Percentiles rank a stretch among this genome's conserved stretches.
phyloP scores from a whole-genome alignment of 2,113 vertebrate species.

The Hippocampus zosterae region DNA sequence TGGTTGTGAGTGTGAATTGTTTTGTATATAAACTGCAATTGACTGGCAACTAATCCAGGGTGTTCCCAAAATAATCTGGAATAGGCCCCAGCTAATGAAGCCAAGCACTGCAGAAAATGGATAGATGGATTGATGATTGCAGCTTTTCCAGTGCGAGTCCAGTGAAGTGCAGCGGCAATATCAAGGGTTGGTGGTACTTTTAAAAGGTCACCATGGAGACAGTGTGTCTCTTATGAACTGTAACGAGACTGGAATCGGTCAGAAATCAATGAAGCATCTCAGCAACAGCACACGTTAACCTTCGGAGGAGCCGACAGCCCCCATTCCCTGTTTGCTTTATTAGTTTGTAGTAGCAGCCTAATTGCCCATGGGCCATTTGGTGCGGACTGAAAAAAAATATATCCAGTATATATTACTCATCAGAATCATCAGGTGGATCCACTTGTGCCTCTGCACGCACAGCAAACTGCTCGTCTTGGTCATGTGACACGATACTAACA shows the following conservation, averaged over 20 bases:
- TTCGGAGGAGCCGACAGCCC: constrained; percentile 26
- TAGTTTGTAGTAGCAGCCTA: constrained; percentile 29
- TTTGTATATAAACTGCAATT: too few relatives aligned
- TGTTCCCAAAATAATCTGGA: too few relatives aligned
- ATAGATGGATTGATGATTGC: not conserved
- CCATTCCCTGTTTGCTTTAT: constrained; percentile 32
- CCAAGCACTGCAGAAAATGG: not conserved
- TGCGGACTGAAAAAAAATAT: not conserved
- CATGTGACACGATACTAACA: too few relatives aligned
- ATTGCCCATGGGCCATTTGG: constrained; percentile 21
- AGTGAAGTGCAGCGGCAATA: not conserved
- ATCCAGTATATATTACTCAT: not conserved
- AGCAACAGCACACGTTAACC: constrained; percentile 39
- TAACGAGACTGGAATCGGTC: constrained; percentile 36
- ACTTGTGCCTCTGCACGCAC: too few relatives aligned
- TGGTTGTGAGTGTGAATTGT: too few relatives aligned
- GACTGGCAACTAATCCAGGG: too few relatives aligned
- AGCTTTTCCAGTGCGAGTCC: not conserved
- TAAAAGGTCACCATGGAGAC: constrained; percentile 26
- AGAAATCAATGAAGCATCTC: constrained; percentile 54
- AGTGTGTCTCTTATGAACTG: constrained; percentile 19
- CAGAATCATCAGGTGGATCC: too few relatives aligned
- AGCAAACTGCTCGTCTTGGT: too few relatives aligned
- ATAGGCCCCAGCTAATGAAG: not conserved
- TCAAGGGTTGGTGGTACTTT: constrained; percentile 18